Percentiles rank a stretch among this genome's conserved stretches.
Conservation (phyloP, 2,888 invertebrate genomes). For the Strigamia crassipes region DNA sequence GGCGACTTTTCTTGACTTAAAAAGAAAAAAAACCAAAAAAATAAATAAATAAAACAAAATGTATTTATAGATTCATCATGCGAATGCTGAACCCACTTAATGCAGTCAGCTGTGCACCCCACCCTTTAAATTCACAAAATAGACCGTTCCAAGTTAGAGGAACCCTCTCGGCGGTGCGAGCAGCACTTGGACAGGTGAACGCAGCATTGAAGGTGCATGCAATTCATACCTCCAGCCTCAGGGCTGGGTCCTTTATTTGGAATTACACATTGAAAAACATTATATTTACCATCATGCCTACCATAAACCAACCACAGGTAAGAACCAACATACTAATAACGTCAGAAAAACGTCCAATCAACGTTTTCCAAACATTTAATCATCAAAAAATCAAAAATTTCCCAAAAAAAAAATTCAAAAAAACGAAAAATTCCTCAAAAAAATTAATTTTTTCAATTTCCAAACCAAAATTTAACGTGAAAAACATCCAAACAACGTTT, state of each 20-base stretch:
- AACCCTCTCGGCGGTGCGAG: not conserved
- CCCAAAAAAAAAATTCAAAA: no score
- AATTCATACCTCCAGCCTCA: not conserved
- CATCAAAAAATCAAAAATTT: no score
- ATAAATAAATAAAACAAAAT: not conserved
- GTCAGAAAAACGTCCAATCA: no score
- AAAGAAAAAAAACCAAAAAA: no score
- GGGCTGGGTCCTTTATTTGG: not conserved
- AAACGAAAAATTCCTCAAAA: no score
- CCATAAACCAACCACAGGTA: not conserved
- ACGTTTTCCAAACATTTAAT: no score
- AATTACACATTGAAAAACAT: not conserved
- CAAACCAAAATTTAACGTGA: no score
- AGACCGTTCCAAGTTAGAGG: conserved; percentile 9
- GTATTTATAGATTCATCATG: not conserved
- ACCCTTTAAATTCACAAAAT: not conserved
- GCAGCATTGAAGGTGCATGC: conserved; percentile 1
- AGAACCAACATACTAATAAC: not conserved
- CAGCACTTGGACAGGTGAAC: not conserved
- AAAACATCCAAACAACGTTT: no score
- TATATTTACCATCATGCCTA: not conserved
- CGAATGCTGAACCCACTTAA: conserved; percentile 2
- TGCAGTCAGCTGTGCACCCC: not conserved
- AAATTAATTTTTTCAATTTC: no score
- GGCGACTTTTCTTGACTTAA: no score